Base-by-base conservation (phyloP, 2,797 vertebrate species). In the Acridotheres tristis region DNA sequence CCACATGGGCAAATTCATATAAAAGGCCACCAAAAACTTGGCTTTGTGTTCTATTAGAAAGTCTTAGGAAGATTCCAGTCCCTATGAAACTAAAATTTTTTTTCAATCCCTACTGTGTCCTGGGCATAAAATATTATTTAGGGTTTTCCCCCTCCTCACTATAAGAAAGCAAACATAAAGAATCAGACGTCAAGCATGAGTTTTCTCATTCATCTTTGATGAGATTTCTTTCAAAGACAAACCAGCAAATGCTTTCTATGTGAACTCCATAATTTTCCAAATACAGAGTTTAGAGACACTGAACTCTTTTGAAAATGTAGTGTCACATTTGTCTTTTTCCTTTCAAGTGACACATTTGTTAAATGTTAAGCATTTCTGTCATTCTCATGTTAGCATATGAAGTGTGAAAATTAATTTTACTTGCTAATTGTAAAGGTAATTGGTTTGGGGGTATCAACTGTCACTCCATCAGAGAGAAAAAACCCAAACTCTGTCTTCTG, bases 391-490 rank as follows among this genome's bases (percentile, higher is more conserved):
- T 85, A 90, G 57, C 50, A 74, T 77, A 93, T 51, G 89, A 96
- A 95, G 82, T 90, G 88, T 93, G 91, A 97, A 96, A 96, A 97
- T 91, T 94, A 74, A 91, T 96, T 97, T 97, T 88, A 88, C 76
- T 89, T 97, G 80, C 81, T 97, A 97, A 97, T 93, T 89, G 43
- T 38, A 83, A 97, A 94, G 88, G 81, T 94, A 97, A 95, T 88
- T 95, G 50, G 21, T 96, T 94, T 84, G 45, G 36, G 73, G 38
- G 76, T 88, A 87, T 30, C 59, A 96, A 95, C 63, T 95, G 71
- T 94, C 72, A 82, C 19, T 88, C 59, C 67, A 62, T 53, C 13
- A 71, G 47, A 29, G 74, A 50, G 21, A 32, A 21, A 27, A 55
- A 26, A 30, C 1, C 5, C 32, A n/a, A 88, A n/a, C 14, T 29